Base-by-base conservation (phyloP, 2,888 invertebrate genomes). In the Caenorhabditis imperialis region DNA sequence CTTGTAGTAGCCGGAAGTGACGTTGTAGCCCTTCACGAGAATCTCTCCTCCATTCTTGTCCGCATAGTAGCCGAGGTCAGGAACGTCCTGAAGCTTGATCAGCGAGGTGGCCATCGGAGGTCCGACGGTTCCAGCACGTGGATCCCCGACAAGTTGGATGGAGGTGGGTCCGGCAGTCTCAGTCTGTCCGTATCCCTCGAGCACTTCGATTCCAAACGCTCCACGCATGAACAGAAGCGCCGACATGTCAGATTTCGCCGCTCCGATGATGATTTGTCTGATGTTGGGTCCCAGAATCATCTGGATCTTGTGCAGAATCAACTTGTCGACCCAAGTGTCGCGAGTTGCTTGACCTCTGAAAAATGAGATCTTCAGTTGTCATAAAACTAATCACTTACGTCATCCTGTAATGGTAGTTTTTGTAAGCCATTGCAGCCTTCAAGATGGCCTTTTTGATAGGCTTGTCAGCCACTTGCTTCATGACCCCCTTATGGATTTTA, bases 161-260 rank as follows among this genome's bases (percentile, higher is more conserved):
- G 70, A 45, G 4, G 69, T 50, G 2, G 70, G 62, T n/a, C 69
- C 75, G 6, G 63, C 53, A 12, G 69, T 63, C 38, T 75, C 75
- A 3, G 75, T 75, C 23, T 75, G 75, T 16, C 75, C 75, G 50
- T 75, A 75, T 8, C 70, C 75, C 27, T 70, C 75, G 8, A 75
- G 47, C 3, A 70, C 54, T 27, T 62, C 58, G 18, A 69, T 44
- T 42, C 75, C 75, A 12, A 75, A 58, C 14, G 75, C 75, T 12
- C 54, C 62, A 27, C 75, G 58, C 35, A 63, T 42, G 33, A 75
- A 75, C 18, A 30, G n/a, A n/a, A 75, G 18, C 1, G 60, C 25
- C 8, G 58, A 45, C 2, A 37, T 4, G 33, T 63, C 70, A 1
- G 58, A 53, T 60, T 69, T 70, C 2, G 75, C 75, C 12, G 75